A percentile compares a stretch with the other conserved stretches of the same genome.
phyloP scores from a whole-genome alignment of 2,113 vertebrate genomes.

The Ibidorhyncha struthersii region DNA sequence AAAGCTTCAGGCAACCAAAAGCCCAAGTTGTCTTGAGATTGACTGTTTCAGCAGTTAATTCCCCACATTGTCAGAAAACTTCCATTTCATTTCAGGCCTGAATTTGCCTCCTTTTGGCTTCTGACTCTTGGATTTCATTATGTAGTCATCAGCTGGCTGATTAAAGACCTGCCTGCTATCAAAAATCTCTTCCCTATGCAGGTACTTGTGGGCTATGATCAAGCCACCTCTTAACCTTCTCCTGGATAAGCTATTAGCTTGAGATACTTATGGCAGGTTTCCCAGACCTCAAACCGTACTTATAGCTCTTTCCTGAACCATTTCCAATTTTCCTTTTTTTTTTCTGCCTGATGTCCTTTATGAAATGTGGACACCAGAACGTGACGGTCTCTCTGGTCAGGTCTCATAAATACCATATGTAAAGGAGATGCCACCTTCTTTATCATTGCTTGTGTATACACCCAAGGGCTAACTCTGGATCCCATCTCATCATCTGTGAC shows the following conservation, averaged over 20 bases:
- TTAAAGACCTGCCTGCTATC: conserved; percentile 36
- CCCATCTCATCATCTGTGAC: neutral
- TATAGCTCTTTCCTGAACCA: conserved; percentile 10
- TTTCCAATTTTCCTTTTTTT: neutral
- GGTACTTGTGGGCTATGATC: conserved; percentile 14
- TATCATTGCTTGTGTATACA: accelerated
- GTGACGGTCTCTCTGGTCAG: accelerated
- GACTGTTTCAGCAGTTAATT: neutral
- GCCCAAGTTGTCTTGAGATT: neutral
- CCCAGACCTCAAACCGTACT: neutral
- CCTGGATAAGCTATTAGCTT: conserved; percentile 36
- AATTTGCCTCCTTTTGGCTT: neutral
- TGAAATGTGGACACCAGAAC: neutral
- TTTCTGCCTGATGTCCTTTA: neutral
- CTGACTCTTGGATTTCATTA: neutral
- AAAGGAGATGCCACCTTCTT: neutral
- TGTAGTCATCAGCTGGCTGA: neutral
- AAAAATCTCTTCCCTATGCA: neutral
- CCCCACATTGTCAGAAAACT: neutral
- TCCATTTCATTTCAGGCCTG: neutral
- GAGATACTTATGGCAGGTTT: conserved; percentile 32
- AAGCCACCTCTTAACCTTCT: conserved; percentile 8
- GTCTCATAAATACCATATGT: accelerated
- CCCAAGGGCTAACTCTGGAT: neutral
- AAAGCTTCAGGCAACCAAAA: neutral